A percentile compares a stretch with the other conserved stretches of the same genome.
Conservation (phyloP, 2,113 vertebrate genomes). For the Melanostigma gelatinosum region DNA sequence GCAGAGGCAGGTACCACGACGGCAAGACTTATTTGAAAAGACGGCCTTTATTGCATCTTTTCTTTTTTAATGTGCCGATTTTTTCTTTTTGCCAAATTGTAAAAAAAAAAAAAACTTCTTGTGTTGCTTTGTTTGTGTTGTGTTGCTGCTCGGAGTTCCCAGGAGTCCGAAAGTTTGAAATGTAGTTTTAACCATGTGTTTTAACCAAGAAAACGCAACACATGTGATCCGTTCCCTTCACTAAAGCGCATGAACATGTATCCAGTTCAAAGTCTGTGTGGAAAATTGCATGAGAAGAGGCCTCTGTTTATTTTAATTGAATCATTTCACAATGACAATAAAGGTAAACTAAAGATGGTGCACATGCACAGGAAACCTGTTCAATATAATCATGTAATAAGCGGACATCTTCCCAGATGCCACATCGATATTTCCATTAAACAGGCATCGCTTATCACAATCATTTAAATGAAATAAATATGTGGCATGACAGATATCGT, state of each 20-base stretch:
- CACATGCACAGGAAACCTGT: not conserved
- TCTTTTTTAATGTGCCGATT: not conserved
- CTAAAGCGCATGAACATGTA: not conserved
- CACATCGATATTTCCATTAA: not conserved
- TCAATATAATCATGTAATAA: constrained; percentile 21
- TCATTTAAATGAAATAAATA: not conserved
- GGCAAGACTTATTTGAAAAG: not conserved
- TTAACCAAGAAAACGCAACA: not conserved
- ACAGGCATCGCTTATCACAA: not conserved
- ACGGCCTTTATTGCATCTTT: not conserved
- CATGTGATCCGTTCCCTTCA: not conserved
- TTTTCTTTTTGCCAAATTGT: not conserved
- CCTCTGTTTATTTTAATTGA: constrained; percentile 20
- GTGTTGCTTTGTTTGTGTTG: too few species aligned
- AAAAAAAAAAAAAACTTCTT: not conserved
- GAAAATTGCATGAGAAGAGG: not conserved
- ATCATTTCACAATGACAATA: not conserved
- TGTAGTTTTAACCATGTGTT: not conserved
- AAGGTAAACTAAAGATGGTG: not conserved
- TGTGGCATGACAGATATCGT: not conserved
- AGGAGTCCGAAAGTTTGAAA: not conserved
- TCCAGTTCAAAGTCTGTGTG: not conserved
- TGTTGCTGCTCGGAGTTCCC: not conserved
- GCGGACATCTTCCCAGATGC: not conserved
- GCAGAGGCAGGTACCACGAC: not conserved